phyloP scores from a whole-genome alignment of 2,113 vertebrate genomes.

The Rissa tridactyla region DNA sequence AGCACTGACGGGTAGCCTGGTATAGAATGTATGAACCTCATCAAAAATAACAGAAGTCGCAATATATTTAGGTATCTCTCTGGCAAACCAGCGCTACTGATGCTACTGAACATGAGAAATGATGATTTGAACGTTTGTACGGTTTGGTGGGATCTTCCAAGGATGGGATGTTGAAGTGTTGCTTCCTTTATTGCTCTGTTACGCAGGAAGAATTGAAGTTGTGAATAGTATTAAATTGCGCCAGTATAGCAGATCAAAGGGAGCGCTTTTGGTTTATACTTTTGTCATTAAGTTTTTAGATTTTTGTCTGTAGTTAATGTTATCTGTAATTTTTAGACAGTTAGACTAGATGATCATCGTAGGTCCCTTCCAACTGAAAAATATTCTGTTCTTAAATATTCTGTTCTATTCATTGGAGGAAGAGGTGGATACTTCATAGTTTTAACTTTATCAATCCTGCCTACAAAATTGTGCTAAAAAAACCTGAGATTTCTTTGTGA shows the following conservation, averaged over 20 bases:
- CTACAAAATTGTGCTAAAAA: neutral
- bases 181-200: neutral
- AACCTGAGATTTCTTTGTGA: neutral
- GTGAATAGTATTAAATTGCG: neutral
- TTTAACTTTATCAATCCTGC: neutral
- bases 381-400: neutral
- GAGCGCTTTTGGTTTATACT: neutral
- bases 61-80: neutral
- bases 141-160: neutral
- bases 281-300: neutral
- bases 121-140: neutral
- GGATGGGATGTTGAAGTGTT: neutral
- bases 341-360: neutral
- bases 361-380: neutral
- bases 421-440: neutral
- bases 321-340: neutral
- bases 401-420: neutral
- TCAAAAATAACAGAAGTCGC: neutral
- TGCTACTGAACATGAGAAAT: neutral
- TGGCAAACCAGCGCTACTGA: neutral
- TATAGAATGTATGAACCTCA: neutral
- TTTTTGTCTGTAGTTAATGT: neutral
- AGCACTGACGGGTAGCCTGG: neutral
- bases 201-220: neutral
- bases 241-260: neutral